These are phyloP conservation scores for Eudemis profundana DNA, from an alignment of 2,888 invertebrate genomes.

Conservation along the genomic window DNA sequence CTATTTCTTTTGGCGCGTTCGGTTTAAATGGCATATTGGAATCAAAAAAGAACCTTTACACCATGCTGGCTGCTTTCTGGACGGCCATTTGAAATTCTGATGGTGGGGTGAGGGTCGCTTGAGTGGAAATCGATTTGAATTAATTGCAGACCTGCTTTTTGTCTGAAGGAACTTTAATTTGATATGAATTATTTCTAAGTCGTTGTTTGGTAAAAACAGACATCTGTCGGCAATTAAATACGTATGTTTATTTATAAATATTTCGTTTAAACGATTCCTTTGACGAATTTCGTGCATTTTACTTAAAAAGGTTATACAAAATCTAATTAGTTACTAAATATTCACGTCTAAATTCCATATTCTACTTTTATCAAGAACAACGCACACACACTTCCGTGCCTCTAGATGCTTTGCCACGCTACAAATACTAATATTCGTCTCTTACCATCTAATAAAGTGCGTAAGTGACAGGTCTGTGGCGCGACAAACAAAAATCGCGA, in stretches of 20 bases:
- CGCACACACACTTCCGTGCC: too few species aligned
- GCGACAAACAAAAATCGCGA: too few species aligned
- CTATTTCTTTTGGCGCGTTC: conserved; percentile 82
- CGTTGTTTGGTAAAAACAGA: conserved; percentile 47
- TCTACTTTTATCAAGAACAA: too few species aligned
- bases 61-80: conserved; percentile 75
- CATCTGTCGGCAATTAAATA: conserved; percentile 37
- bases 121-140: conserved; percentile 84
- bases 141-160: conserved; percentile 75
- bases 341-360: too few species aligned
- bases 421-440: too few species aligned
- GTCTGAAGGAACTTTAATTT: conserved; percentile 76
- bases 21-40: conserved; percentile 83
- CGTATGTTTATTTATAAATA: conserved; percentile 23
- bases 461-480: too few species aligned
- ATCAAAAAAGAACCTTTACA: conserved; percentile 83
- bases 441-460: too few species aligned
- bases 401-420: too few species aligned
- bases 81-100: conserved; percentile 83
- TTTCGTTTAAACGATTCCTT: conserved; percentile 8
- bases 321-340: neutral
- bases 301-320: neutral
- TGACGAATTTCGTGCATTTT: neutral
- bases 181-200: conserved; percentile 65
- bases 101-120: conserved; percentile 73